phyloP scores from a whole-genome alignment of 2,797 vertebrate genomes.

The Danio tinwini region DNA sequence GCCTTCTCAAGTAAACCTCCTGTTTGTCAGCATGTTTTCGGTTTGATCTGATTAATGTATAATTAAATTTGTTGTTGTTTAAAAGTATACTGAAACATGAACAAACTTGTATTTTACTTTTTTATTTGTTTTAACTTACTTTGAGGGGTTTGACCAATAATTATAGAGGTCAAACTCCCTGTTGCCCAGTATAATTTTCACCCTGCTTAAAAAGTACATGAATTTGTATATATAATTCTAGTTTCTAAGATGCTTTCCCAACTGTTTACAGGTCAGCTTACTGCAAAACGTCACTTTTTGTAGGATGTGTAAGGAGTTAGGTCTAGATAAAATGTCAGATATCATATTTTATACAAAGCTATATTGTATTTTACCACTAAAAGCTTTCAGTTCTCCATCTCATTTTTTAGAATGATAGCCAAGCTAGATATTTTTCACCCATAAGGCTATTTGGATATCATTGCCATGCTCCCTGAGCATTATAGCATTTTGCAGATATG shows the following conservation, averaged over 20 bases:
- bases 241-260: not conserved
- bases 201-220: not conserved
- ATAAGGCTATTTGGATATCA: not conserved
- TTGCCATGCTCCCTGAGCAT: not conserved
- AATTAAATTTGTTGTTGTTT: conserved; percentile 1
- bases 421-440: not conserved
- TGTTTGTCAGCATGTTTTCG: not conserved
- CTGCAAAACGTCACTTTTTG: too few species aligned
- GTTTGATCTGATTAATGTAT: not conserved
- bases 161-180: not conserved
- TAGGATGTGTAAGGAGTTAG: too few species aligned
- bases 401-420: not conserved
- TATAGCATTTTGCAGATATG: too few species aligned
- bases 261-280: not conserved
- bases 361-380: not conserved
- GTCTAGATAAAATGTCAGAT: too few species aligned
- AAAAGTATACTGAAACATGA: conserved; percentile 1
- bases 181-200: not conserved
- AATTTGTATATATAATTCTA: not conserved
- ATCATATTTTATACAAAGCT: not conserved
- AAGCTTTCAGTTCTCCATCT: not conserved
- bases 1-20: not conserved
- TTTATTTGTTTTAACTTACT: not conserved
- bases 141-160: not conserved
- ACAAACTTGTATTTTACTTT: not conserved